Percentiles rank a stretch among this genome's conserved stretches.
Conservation (phyloP, 2,888 invertebrate genomes). For the Laspeyria flexula region DNA sequence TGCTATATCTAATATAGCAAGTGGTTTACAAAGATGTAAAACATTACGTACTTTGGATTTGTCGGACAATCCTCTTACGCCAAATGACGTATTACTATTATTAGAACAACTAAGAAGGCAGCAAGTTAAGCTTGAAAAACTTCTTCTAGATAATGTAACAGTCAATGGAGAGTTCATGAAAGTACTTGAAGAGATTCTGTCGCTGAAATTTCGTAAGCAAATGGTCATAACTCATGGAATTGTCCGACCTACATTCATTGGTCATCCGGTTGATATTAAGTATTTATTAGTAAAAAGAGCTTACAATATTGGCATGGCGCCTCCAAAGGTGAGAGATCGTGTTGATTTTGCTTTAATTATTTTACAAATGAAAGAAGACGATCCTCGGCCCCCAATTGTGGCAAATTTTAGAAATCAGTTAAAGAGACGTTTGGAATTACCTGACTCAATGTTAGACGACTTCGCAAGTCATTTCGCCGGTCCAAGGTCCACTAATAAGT, state of each 20-base stretch:
- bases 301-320: conserved; percentile 46
- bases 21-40: conserved; percentile 38
- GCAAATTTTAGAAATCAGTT: conserved; percentile 40
- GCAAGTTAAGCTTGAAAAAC: conserved; percentile 45
- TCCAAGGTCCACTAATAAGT: conserved; percentile 20
- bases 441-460: conserved; percentile 49
- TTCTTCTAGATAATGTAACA: conserved; percentile 53
- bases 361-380: conserved; percentile 15
- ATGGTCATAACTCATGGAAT: conserved; percentile 51
- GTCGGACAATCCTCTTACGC: conserved; percentile 58
- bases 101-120: conserved; percentile 39
- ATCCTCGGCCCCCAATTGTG: conserved; percentile 34
- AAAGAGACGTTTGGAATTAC: too few relatives aligned
- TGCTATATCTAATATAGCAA: conserved; percentile 40
- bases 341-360: conserved; percentile 55
- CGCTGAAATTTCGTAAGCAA: conserved; percentile 36
- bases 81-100: conserved; percentile 49
- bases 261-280: conserved; percentile 39
- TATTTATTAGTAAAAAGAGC: conserved; percentile 54
- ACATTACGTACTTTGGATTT: conserved; percentile 52
- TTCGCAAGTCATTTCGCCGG: conserved; percentile 49
- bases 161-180: conserved; percentile 51
- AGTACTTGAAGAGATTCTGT: conserved; percentile 33
- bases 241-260: conserved; percentile 29
- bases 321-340: conserved; percentile 39